Evolutionary conservation across 2,113 vertebrate species (phyloP).

Genomic region (Hiodon alosoides): DNA sequence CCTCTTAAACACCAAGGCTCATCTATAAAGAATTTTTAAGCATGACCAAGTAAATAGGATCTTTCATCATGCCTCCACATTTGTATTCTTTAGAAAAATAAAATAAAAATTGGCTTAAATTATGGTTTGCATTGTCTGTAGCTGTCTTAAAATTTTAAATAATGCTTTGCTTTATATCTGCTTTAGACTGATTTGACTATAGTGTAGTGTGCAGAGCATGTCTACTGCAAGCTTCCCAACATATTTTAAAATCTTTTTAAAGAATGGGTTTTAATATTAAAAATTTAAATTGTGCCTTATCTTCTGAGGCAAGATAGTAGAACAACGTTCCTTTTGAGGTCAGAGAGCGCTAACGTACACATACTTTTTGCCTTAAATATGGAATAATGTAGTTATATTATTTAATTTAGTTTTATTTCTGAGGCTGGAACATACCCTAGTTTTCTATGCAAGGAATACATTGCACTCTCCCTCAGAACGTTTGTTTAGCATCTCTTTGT

Average conservation of each 20-base stretch:
- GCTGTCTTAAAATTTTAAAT: conserved; percentile 7
- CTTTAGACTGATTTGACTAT: conserved; percentile 5
- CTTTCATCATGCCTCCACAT: conserved; percentile 13
- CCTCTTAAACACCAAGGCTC: conserved; percentile 17
- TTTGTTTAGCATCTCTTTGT: too few species aligned
- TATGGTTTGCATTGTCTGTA: not conserved
- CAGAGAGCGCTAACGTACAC: too few species aligned
- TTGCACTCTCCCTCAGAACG: too few species aligned
- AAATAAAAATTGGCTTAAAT: conserved; percentile 12
- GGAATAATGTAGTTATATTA: too few species aligned
- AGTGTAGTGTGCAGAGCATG: not conserved
- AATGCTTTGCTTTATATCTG: conserved; percentile 5
- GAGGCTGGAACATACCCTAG: too few species aligned
- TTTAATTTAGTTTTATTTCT: too few species aligned
- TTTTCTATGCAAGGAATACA: too few species aligned
- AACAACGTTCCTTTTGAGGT: not conserved
- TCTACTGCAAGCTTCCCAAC: not conserved
- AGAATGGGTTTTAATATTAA: not conserved
- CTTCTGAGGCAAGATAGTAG: not conserved
- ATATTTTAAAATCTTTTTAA: conserved; percentile 11
- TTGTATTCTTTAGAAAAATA: conserved; percentile 4
- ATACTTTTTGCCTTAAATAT: too few species aligned
- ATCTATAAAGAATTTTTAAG: conserved; percentile 6
- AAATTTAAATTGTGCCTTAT: not conserved
- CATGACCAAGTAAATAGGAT: conserved; percentile 14